phyloP scores from a whole-genome alignment of 2,888 invertebrate species.

The Corythucha ciliata region DNA sequence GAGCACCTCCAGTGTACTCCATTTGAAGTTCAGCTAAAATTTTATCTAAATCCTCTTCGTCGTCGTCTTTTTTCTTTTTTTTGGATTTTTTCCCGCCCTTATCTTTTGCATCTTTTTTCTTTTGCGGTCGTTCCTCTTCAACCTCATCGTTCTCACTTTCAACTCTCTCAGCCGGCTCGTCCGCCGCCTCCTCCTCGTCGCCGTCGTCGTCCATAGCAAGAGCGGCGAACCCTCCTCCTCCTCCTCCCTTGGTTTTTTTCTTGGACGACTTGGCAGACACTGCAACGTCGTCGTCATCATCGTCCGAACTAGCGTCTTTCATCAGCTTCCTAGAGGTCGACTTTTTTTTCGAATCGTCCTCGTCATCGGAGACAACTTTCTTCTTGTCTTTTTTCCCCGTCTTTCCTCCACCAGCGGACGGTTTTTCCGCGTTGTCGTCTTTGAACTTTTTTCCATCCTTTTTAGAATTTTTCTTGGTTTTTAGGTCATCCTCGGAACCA shows the following conservation, averaged over 20 bases:
- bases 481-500: no score
- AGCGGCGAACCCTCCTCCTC: conserved; percentile 34
- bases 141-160: conserved; percentile 26
- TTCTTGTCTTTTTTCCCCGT: no score
- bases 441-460: no score
- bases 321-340: no score
- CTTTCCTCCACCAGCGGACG: no score
- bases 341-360: no score
- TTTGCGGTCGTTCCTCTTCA: conserved; percentile 41
- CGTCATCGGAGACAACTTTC: no score
- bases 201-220: conserved; percentile 33
- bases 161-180: conserved; percentile 43
- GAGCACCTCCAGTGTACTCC: conserved; percentile 61
- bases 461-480: no score
- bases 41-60: conserved; percentile 71
- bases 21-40: conserved; percentile 72
- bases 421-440: no score
- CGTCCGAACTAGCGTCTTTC: no score
- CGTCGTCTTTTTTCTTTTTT: conserved; percentile 65
- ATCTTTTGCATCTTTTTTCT: conserved; percentile 44
- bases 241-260: conserved; percentile 59
- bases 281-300: no score
- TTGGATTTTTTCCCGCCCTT: conserved; percentile 42
- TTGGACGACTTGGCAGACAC: no score
- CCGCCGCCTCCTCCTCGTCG: conserved; percentile 38